phyloP scores from a whole-genome alignment of 2,797 vertebrate species.

The Uromys caudimaculatus region DNA sequence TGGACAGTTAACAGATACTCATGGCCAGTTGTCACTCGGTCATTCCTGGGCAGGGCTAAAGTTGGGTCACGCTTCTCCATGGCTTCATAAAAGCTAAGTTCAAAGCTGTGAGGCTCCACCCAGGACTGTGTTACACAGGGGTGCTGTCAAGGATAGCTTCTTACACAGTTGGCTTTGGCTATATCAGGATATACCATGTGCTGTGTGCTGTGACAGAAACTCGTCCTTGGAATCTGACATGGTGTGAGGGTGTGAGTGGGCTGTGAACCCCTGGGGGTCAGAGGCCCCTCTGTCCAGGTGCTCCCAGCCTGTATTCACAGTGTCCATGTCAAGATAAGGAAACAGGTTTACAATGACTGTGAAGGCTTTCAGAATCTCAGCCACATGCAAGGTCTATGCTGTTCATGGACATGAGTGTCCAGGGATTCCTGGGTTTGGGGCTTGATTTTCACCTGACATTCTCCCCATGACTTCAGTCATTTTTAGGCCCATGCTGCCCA shows the following conservation, averaged over 20 bases:
- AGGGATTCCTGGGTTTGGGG: not conserved
- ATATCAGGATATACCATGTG: no score
- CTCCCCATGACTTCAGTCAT: not conserved
- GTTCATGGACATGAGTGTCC: no score
- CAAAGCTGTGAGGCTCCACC: no score
- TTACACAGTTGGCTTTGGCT: not conserved
- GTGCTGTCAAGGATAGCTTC: not conserved
- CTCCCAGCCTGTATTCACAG: not conserved
- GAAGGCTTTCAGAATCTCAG: no score
- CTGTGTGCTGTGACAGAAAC: not conserved
- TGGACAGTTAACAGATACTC: not conserved
- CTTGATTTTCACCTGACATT: not conserved
- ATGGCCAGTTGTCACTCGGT: not conserved
- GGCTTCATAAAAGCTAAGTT: not conserved
- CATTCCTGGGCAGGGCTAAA: not conserved
- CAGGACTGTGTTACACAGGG: accelerated
- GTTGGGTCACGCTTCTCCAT: not conserved
- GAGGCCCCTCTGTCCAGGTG: not conserved
- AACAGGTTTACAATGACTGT: no score
- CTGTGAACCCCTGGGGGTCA: not conserved
- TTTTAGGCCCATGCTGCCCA: not conserved
- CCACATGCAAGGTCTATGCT: not conserved
- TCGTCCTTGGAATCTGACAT: accelerated
- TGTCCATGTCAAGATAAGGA: no score
- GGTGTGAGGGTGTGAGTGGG: no score